Percentiles rank a stretch among this genome's conserved stretches.
Evolutionary conservation across 2,888 invertebrate genomes (phyloP).

Genomic region (Nephrotoma guestfalica): DNA sequence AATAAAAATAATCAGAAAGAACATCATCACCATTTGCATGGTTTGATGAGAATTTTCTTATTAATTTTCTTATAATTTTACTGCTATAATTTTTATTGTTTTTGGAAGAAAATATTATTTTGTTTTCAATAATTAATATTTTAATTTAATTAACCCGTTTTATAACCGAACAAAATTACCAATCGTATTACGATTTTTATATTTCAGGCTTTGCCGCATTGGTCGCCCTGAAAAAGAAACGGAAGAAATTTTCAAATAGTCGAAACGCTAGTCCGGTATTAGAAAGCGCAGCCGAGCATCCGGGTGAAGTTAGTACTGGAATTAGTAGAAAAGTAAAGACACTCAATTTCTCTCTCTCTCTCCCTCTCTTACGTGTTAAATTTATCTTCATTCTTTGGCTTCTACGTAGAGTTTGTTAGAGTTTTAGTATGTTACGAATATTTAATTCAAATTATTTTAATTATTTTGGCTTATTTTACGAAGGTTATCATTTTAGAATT

Average conservation of each 20-base stretch:
- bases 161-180: not conserved
- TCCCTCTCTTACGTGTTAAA: not conserved
- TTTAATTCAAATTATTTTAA: not conserved
- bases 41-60: not conserved
- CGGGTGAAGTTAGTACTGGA: not conserved
- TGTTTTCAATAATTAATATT: not conserved
- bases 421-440: not conserved
- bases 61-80: not conserved
- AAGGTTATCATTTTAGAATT: too few relatives aligned
- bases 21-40: slow-evolving; percentile 13
- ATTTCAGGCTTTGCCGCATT: slow-evolving; percentile 40
- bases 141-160: not conserved
- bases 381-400: not conserved
- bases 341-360: not conserved
- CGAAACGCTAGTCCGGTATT: slow-evolving; percentile 47
- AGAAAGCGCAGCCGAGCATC: slow-evolving; percentile 19
- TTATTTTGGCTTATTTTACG: not conserved
- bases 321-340: slow-evolving; percentile 1
- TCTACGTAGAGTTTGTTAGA: not conserved
- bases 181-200: not conserved
- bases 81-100: not conserved
- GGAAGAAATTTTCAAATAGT: slow-evolving; percentile 72
- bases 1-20: slow-evolving; percentile 19
- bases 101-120: not conserved
- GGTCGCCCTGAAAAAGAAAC: slow-evolving; percentile 61